Percentiles rank a stretch among this genome's conserved stretches.
Conservation (phyloP, 2,113 vertebrate species). For the Phoxinus phoxinus region DNA sequence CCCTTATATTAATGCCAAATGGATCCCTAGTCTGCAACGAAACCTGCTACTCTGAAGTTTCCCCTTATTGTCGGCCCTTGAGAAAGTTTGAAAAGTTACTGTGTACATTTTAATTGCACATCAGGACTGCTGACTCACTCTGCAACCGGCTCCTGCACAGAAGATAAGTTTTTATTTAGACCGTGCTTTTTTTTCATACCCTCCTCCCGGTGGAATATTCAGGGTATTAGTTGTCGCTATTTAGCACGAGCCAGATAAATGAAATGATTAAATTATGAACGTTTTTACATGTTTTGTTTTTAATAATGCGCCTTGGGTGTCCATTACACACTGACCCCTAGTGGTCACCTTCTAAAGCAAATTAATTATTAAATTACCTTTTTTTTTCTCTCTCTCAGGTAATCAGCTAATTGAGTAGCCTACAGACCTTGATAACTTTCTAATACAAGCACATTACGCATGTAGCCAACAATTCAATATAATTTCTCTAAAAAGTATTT, state of each 20-base stretch:
- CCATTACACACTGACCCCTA: slow-evolving; percentile 55
- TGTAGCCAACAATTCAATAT: neutral
- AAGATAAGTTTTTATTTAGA: neutral
- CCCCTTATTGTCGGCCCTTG: slow-evolving; percentile 17
- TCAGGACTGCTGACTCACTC: slow-evolving; percentile 55
- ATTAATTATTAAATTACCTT: neutral
- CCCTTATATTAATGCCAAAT: slow-evolving; percentile 10
- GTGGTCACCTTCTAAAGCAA: slow-evolving; percentile 48
- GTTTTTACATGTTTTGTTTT: neutral
- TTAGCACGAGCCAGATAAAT: neutral
- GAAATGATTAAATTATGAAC: slow-evolving; percentile 3
- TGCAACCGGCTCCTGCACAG: slow-evolving; percentile 11
- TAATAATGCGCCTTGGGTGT: slow-evolving; percentile 50
- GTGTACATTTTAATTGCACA: slow-evolving; percentile 50
- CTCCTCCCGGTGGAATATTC: neutral
- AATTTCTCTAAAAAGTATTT: neutral
- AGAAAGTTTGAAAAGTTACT: slow-evolving; percentile 44
- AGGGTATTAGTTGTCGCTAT: neutral
- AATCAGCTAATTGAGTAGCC: neutral
- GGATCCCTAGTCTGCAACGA: neutral
- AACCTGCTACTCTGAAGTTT: slow-evolving; percentile 17
- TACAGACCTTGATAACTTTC: neutral
- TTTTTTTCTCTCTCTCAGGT: neutral
- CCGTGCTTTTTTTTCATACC: neutral
- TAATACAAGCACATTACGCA: neutral